These are phyloP conservation scores for Crossaster papposus DNA, from an alignment of 53 echinoderm and acorn worm genomes.

Conservation along the genomic window DNA sequence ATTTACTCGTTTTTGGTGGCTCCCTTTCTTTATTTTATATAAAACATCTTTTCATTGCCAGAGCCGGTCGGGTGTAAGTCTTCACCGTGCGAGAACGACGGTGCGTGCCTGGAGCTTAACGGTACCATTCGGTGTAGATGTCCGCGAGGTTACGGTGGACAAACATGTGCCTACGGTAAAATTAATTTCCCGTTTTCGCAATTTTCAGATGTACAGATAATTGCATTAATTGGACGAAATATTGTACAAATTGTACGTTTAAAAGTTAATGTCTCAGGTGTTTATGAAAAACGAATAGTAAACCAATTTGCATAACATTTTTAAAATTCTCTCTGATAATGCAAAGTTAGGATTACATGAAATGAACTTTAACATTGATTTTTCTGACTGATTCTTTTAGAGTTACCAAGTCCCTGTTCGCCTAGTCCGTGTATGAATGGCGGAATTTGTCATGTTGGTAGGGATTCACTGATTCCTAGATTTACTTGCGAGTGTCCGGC, in stretches of 20 bases:
- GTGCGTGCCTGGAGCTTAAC: constrained; percentile 59
- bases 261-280: too few species aligned
- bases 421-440: constrained; percentile 58
- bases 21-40: background rate
- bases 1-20: too few species aligned
- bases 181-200: background rate
- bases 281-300: too few species aligned
- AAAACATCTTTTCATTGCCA: background rate
- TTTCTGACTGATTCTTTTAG: constrained; percentile 4
- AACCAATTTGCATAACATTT: too few species aligned
- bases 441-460: constrained; percentile 28
- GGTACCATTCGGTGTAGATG: constrained; percentile 44
- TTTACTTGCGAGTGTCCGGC: constrained; percentile 26
- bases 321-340: background rate
- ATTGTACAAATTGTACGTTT: too few species aligned
- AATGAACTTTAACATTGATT: background rate
- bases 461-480: constrained; percentile 20
- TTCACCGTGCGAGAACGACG: constrained; percentile 62
- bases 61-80: constrained; percentile 54
- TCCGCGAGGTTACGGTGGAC: constrained; percentile 59
- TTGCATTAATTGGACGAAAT: background rate
- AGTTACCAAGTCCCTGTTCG: constrained; percentile 53
- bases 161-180: constrained; percentile 51
- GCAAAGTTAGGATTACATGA: background rate
- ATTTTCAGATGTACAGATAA: background rate